phyloP scores from a whole-genome alignment of 2,113 vertebrate species.

The Hyla sarda region DNA sequence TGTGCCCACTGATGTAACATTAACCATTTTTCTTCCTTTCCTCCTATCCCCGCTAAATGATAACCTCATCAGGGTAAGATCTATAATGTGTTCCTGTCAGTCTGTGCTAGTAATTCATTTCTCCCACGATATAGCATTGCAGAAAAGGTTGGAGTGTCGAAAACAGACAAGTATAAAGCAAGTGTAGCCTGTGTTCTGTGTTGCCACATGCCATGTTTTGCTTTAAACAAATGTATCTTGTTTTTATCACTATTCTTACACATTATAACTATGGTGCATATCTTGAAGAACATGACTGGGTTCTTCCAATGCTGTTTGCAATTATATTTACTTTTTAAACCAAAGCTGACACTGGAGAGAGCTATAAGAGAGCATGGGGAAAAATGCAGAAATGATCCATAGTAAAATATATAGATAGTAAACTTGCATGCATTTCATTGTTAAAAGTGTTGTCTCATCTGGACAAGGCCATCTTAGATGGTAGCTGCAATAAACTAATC shows the following conservation, averaged over 20 bases:
- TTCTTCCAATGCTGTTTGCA: too few relatives aligned
- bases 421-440: too few relatives aligned
- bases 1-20: conserved; percentile 19
- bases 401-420: background rate
- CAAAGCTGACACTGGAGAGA: too few relatives aligned
- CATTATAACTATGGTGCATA: too few relatives aligned
- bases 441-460: too few relatives aligned
- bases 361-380: too few relatives aligned
- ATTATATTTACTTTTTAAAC: too few relatives aligned
- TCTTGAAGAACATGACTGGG: too few relatives aligned
- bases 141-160: background rate
- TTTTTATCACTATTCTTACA: background rate
- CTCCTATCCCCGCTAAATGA: background rate
- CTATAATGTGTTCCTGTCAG: conserved; percentile 28
- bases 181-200: background rate
- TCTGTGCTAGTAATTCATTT: background rate
- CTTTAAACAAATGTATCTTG: background rate
- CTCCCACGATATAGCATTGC: background rate
- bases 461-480: too few relatives aligned
- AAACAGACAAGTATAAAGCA: background rate
- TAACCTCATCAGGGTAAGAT: conserved; percentile 37
- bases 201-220: background rate
- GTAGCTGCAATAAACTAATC: too few relatives aligned
- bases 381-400: too few relatives aligned
- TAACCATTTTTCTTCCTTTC: conserved; percentile 20